A percentile compares a stretch with the other conserved stretches of the same genome.
These are phyloP conservation scores for Sminthurinus aureus DNA, from an alignment of 2,888 invertebrate species.

Conservation along the genomic window DNA sequence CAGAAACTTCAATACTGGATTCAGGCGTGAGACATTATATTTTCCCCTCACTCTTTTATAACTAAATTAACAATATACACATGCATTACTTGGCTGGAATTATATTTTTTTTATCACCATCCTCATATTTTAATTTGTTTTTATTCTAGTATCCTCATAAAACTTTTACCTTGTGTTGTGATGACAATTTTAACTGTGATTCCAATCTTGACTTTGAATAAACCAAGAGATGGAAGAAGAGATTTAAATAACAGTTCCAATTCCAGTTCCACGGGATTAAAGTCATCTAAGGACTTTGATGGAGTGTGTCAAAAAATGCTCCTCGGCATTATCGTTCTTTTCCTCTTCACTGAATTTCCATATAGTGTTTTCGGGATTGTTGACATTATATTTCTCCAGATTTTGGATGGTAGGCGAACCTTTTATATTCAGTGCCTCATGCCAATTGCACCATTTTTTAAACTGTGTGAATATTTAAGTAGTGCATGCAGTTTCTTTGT, in stretches of 20 bases:
- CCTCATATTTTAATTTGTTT: neutral
- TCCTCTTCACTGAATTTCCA: neutral
- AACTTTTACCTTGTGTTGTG: neutral
- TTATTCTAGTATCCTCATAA: neutral
- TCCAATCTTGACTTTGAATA: neutral
- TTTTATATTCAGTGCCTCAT: too few relatives aligned
- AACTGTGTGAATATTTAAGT: too few relatives aligned
- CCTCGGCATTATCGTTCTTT: neutral
- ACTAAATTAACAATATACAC: neutral
- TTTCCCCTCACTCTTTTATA: too few relatives aligned
- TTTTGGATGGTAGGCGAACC: too few relatives aligned
- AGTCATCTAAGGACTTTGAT: neutral
- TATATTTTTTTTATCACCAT: neutral
- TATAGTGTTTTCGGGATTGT: neutral
- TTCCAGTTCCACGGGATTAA: neutral
- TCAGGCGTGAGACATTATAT: neutral
- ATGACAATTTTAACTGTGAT: neutral
- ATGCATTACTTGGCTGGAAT: neutral
- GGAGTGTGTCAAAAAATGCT: neutral
- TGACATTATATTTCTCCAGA: too few relatives aligned
- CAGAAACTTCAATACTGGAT: neutral
- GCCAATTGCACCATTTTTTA: too few relatives aligned
- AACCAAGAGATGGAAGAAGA: neutral
- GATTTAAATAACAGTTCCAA: neutral
- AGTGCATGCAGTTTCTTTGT: too few relatives aligned